phyloP scores from a whole-genome alignment of 2,888 invertebrate genomes.

The Diarsia mendica region DNA sequence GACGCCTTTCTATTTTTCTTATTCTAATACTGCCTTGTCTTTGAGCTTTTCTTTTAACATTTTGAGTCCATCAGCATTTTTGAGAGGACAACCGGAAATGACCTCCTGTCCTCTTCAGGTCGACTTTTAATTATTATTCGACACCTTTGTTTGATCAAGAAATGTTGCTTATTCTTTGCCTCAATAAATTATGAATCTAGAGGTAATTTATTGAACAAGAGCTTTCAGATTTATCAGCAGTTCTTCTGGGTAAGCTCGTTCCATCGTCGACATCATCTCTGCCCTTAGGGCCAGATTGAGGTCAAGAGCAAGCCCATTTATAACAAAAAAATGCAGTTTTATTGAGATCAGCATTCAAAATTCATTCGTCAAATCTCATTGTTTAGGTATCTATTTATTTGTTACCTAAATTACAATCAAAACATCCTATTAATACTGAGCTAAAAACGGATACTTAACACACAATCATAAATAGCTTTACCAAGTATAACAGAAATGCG shows the following conservation, averaged over 20 bases:
- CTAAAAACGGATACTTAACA: not conserved
- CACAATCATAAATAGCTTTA: not conserved
- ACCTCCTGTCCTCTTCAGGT: not conserved
- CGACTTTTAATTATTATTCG: not conserved
- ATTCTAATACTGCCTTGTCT: not conserved
- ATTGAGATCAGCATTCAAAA: not conserved
- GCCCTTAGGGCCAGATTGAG: no score
- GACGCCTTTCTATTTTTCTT: not conserved
- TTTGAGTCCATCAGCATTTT: not conserved
- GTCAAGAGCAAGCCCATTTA: no score
- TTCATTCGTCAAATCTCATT: not conserved
- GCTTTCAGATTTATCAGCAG: not conserved
- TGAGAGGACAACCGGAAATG: not conserved
- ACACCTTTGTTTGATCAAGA: not conserved
- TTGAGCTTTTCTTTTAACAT: not conserved
- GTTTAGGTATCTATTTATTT: not conserved
- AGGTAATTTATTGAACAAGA: not conserved
- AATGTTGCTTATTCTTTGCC: not conserved
- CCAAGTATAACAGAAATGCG: conserved; percentile 22
- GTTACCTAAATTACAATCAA: not conserved
- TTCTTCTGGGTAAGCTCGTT: no score
- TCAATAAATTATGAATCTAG: not conserved
- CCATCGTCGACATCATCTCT: no score
- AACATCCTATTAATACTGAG: not conserved
- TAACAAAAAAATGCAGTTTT: no score